Evolutionary conservation across 2,797 vertebrate genomes (phyloP), one percentile per base, ranked within the genome.

Genomic region (Pipistrellus nathusii): DNA sequence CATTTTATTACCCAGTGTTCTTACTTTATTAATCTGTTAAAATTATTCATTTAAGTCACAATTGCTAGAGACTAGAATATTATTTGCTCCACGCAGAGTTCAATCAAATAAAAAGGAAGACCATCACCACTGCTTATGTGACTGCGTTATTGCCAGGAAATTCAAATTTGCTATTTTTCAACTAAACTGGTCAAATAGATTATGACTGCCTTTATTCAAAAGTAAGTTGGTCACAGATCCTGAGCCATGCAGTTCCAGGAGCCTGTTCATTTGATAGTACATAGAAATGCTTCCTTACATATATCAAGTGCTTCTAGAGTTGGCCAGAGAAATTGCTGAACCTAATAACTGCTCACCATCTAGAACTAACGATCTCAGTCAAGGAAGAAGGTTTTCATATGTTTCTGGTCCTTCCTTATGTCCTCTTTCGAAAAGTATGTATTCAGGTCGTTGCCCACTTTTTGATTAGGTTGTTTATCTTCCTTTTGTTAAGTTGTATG

Each of bases 41-140:
- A 84, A 83, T 68, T 94, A 68, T 13, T 89, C 17, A 90, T 90
- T 95, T 85, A 95, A 90, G 44, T 88, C 25, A 13, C 38, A 91
- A 80, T 4, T 91, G 44, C 71, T 35, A 88, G 71, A 71, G 18
- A 77, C 64, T 75, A 93, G 38, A 90, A 73, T 91, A 85, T 87
- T 77, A 90, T 46, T 91, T 89, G 75, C n/a, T 80, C 51, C 44
- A 82, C 44, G 77, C 25, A 77, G 38, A 82, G 46, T 48, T 85
- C 78, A 92, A 89, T 76, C 59, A 84, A 97, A 80, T 69, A 93
- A 92, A 92, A 95, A 90, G 53, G 17, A 92, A 95, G 76, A 86
- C 69, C 85, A 85, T 81, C 73, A 93, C 44, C 53, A 91, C 46
- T 78, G 66, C 71, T 73, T 77, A 55, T 23, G 46, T 55, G 20